phyloP scores from a whole-genome alignment of 2,888 invertebrate species.

The Frankliniella fusca region DNA sequence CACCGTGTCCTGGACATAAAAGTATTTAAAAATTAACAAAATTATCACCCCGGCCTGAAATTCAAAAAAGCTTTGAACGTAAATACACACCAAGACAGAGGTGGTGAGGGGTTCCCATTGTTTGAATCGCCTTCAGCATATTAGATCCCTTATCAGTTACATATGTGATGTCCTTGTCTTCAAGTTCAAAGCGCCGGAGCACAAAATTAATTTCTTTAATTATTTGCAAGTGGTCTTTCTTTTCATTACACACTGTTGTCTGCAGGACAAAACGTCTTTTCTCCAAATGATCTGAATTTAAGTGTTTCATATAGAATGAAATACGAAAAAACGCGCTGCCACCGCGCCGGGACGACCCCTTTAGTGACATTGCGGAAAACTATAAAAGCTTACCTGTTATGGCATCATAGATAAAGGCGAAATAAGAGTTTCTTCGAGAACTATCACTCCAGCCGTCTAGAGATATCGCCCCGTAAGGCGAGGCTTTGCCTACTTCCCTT shows the following conservation, averaged over 20 bases:
- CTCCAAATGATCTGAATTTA: not conserved
- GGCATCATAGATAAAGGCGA: not conserved
- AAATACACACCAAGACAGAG: not conserved
- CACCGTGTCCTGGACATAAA: not conserved
- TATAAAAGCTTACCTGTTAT: not conserved
- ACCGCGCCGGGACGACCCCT: too few species aligned
- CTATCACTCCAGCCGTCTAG: not conserved
- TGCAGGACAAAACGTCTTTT: not conserved
- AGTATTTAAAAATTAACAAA: not conserved
- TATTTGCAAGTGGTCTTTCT: not conserved
- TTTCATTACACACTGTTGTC: not conserved
- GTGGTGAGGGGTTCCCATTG: not conserved
- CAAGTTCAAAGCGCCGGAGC: not conserved
- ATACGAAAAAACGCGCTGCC: not conserved
- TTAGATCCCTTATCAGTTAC: not conserved
- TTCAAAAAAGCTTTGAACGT: not conserved
- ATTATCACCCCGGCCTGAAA: not conserved
- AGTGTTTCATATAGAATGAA: not conserved
- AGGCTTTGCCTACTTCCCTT: not conserved
- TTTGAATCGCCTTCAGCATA: not conserved
- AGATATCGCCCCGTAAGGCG: not conserved
- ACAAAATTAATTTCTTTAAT: not conserved
- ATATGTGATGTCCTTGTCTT: not conserved
- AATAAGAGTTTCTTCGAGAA: not conserved
- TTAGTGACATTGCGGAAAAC: not conserved